phyloP scores from a whole-genome alignment of 2,797 vertebrate species.

The Delichon dasypus region DNA sequence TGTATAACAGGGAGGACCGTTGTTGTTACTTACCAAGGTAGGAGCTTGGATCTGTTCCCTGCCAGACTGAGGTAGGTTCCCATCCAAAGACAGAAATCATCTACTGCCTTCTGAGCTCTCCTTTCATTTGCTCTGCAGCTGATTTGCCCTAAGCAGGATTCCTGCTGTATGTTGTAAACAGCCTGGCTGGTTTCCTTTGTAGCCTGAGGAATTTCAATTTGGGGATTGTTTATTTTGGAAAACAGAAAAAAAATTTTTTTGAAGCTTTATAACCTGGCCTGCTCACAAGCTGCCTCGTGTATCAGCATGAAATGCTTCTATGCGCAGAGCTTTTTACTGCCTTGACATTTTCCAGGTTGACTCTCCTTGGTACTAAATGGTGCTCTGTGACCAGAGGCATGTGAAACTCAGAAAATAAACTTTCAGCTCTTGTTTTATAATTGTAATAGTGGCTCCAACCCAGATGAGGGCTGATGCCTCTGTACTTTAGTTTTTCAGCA shows the following conservation, averaged over 20 bases:
- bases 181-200: slow-evolving; percentile 22
- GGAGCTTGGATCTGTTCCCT: not conserved
- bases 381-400: not conserved
- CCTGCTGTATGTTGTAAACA: slow-evolving; percentile 18
- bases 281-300: slow-evolving; percentile 6
- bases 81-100: not conserved
- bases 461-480: not conserved
- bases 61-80: not conserved
- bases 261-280: not conserved
- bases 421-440: not conserved
- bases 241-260: not conserved
- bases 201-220: slow-evolving; percentile 10
- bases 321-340: not conserved
- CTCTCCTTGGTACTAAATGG: not conserved
- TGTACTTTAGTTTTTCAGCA: not conserved
- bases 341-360: not conserved
- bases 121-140: slow-evolving; percentile 49
- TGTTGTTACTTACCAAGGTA: not conserved
- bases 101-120: not conserved
- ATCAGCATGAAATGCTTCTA: not conserved
- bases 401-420: not conserved
- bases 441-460: not conserved
- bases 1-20: not conserved
- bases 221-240: slow-evolving; percentile 31
- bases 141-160: slow-evolving; percentile 49